phyloP scores from a whole-genome alignment of 2,888 invertebrate genomes.

The Volucella inanis region DNA sequence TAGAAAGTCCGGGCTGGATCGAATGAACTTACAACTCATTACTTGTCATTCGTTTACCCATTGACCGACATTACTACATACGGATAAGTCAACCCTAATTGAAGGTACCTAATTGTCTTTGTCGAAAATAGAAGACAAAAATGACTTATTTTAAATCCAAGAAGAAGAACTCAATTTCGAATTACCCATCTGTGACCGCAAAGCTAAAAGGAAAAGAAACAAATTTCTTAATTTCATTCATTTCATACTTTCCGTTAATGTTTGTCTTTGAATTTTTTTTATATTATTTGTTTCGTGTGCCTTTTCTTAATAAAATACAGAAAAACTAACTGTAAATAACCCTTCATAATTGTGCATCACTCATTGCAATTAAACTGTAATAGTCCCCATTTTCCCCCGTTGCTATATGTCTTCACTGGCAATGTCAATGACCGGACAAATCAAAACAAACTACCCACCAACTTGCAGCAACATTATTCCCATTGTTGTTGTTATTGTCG shows the following conservation, averaged over 20 bases:
- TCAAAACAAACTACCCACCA: slow-evolving; percentile 8
- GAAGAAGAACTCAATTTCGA: background rate
- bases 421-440: slow-evolving; percentile 62
- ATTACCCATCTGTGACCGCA: slow-evolving; percentile 12
- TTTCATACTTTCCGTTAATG: slow-evolving; percentile 1
- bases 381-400: slow-evolving; percentile 1
- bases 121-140: too few species aligned
- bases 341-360: slow-evolving; percentile 46
- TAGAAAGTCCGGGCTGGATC: too few species aligned
- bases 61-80: too few species aligned
- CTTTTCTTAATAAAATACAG: too few species aligned
- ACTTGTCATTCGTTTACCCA: too few species aligned
- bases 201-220: slow-evolving; percentile 4
- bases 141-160: background rate
- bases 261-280: background rate
- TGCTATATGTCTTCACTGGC: slow-evolving; percentile 27
- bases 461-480: too few species aligned
- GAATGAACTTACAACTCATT: too few species aligned
- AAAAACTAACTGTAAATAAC: slow-evolving; percentile 50
- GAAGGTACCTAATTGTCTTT: too few species aligned
- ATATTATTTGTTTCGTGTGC: background rate
- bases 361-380: slow-evolving; percentile 49
- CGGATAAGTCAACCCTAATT: too few species aligned
- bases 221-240: slow-evolving; percentile 11
- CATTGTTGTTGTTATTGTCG: slow-evolving; percentile 8